Base-by-base conservation (phyloP, 23 tunicate genomes). In the Trididemnum clinides region DNA sequence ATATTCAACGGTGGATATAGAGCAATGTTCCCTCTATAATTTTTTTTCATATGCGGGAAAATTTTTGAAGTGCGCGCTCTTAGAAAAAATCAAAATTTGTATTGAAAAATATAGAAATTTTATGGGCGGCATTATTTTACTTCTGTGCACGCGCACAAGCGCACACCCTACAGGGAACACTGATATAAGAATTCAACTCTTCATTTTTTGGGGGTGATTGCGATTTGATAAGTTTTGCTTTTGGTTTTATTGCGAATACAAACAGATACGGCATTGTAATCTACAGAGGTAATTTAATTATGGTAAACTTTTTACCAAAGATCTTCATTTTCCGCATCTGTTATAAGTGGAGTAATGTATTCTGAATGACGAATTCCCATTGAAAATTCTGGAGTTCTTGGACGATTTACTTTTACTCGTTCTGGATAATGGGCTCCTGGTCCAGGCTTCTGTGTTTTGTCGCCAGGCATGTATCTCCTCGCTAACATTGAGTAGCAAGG, bases 361-460 rank as follows among this genome's bases (percentile, higher is more conserved):
- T 95, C 99, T 19, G 99, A 95, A 63, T 95, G 99, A 30, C 99
- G 85, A 30, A 95, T 90, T 49, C 99, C 99, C 63, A 82, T 90
- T 2, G 99, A 95, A 58, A 50, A 95, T 64, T 86, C 84, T 0
- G 99, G 92, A 6, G 92, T 78, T 38, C 84, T 50, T 37, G 91
- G 91, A 39, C 86, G 81, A 82, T 95, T 87, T 49, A 88, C 76
- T 50, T 19, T 66, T 23, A 95, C 99, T 7, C 39, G 78, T 33
- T 95, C 99, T 1, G 99, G 99, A 74, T 86, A 81, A 62, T 95
- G 89, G 15, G 89, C 86, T 19, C 99, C 99, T 18, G 99, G 99
- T 12, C 99, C 99, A 18, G 99, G 99, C 57, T 86, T 95, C n/a
- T 57, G 75, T 57, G 99, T 95, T 37, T 90, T 95, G 86, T 95